Conservation (phyloP, 2,113 vertebrate genomes). For the Felis chaus region DNA sequence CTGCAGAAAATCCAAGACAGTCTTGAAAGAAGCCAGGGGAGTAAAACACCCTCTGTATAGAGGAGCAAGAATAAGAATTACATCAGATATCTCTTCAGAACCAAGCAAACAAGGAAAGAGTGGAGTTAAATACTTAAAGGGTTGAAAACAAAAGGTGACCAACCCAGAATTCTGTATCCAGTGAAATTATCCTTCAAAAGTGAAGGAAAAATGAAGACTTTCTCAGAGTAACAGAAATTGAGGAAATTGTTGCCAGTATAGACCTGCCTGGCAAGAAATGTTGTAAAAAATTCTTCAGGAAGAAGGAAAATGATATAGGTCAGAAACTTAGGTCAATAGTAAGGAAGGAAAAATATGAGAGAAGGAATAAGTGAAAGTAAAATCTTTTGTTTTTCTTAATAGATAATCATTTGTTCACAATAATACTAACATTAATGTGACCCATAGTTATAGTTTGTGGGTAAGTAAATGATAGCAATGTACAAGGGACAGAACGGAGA, state of each 20-base stretch:
- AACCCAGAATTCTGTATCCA: neutral
- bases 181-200: neutral
- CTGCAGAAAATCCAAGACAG: neutral
- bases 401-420: neutral
- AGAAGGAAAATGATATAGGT: neutral
- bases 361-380: neutral
- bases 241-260: neutral
- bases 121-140: neutral
- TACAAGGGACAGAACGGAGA: neutral
- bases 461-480: neutral
- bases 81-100: neutral
- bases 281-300: neutral
- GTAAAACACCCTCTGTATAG: neutral
- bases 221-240: neutral
- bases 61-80: neutral
- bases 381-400: neutral
- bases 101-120: neutral
- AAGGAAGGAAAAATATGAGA: neutral
- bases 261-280: neutral
- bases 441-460: neutral
- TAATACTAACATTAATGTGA: neutral
- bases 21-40: neutral
- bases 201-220: neutral
- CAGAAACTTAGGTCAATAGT: neutral
- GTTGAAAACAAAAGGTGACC: neutral